Evolutionary conservation across 2,888 invertebrate genomes (phyloP).

Genomic region (Sesia apiformis): DNA sequence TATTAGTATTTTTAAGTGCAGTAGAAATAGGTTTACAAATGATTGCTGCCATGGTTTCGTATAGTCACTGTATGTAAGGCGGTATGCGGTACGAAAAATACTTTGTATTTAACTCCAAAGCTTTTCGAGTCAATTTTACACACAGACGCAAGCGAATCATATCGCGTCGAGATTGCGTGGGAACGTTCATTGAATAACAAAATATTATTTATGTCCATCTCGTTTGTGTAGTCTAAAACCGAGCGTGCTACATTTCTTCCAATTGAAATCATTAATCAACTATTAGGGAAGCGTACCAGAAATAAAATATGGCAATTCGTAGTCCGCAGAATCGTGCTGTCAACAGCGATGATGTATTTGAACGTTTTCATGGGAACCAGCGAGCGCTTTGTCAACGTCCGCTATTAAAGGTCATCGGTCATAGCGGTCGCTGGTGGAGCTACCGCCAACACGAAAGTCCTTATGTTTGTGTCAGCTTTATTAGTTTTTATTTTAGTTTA

Average conservation of each 20-base stretch:
- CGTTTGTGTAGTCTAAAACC: no score
- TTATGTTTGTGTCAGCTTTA: background rate
- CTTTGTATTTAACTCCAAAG: no score
- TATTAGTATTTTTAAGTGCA: no score
- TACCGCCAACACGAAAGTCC: background rate
- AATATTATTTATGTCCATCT: no score
- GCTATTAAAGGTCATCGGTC: conserved; percentile 65
- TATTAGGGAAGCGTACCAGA: conserved; percentile 56
- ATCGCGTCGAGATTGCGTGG: no score
- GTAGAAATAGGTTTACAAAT: no score
- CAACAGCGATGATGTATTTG: conserved; percentile 68
- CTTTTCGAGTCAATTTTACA: no score
- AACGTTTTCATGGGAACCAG: conserved; percentile 67
- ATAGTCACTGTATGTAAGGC: no score
- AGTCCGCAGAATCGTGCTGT: conserved; percentile 60
- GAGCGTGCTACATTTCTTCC: conserved; percentile 11
- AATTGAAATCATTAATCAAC: conserved; percentile 59
- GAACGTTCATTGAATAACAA: no score
- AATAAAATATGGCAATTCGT: conserved; percentile 70
- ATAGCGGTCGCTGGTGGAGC: conserved; percentile 17
- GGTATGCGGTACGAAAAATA: no score
- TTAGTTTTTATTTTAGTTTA: background rate
- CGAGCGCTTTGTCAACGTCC: conserved; percentile 70
- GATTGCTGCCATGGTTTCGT: no score
- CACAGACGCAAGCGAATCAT: no score